These are phyloP conservation scores for Cercopithecus mona DNA, from an alignment of 2,113 vertebrate genomes.

Conservation along the genomic window DNA sequence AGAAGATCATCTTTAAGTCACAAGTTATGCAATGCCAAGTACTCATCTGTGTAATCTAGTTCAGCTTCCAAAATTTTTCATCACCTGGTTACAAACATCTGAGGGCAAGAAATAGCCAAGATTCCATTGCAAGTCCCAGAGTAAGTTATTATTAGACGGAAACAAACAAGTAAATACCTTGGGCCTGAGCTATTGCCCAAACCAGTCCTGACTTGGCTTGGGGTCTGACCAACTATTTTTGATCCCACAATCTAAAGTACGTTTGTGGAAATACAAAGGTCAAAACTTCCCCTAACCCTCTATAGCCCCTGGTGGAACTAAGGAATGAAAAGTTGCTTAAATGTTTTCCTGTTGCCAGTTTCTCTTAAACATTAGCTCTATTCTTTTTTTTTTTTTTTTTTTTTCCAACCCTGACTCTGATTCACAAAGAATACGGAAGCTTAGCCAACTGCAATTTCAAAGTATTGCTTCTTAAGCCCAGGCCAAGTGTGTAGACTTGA, in stretches of 20 bases:
- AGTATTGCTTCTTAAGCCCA: constrained; percentile 67
- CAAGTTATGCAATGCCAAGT: rapidly evolving
- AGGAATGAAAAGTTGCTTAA: constrained; percentile 62
- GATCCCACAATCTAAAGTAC: neutral
- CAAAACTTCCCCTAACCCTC: constrained; percentile 47
- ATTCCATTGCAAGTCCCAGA: neutral
- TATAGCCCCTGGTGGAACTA: neutral
- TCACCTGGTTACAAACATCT: neutral
- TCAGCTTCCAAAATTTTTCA: neutral
- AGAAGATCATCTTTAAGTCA: neutral
- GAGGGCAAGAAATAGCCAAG: neutral
- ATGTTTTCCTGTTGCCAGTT: constrained; percentile 56
- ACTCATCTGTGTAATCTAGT: neutral
- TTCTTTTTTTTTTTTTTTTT: constrained; percentile 45
- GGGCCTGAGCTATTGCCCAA: constrained; percentile 35
- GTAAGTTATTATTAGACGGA: constrained; percentile 49
- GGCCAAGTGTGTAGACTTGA: constrained; percentile 74
- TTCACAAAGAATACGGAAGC: constrained; percentile 64
- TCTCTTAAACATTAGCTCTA: constrained; percentile 65
- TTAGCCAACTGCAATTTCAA: constrained; percentile 75
- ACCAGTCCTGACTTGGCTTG: constrained; percentile 18
- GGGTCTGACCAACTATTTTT: constrained; percentile 36
- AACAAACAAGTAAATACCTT: constrained; percentile 35
- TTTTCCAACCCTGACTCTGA: neutral
- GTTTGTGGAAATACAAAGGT: constrained; percentile 52